Conservation (phyloP, 2,797 vertebrate genomes). For the Anguilla obscura region DNA sequence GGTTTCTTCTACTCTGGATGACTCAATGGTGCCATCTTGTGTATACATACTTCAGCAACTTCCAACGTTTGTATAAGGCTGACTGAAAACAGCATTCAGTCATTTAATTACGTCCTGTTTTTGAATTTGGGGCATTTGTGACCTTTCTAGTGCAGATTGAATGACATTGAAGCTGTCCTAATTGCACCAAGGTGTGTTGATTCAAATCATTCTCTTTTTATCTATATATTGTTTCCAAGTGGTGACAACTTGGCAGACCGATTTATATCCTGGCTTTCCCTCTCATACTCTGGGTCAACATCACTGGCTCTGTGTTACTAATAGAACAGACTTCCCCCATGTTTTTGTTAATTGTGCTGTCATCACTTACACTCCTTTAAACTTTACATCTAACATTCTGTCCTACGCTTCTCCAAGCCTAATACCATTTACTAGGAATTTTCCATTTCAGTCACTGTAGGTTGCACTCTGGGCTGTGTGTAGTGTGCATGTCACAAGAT, state of each 20-base stretch:
- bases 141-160: too few relatives aligned
- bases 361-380: not conserved
- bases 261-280: too few relatives aligned
- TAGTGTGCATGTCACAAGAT: too few relatives aligned
- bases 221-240: not conserved
- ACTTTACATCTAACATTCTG: not conserved
- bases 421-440: not conserved
- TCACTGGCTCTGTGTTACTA: too few relatives aligned
- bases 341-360: not conserved
- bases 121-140: not conserved
- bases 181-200: too few relatives aligned
- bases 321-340: too few relatives aligned
- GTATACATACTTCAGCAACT: not conserved
- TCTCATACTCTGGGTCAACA: too few relatives aligned
- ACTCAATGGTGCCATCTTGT: conserved; percentile 27
- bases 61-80: not conserved
- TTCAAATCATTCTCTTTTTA: too few relatives aligned
- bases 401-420: not conserved
- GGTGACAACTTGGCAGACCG: too few relatives aligned
- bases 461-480: too few relatives aligned
- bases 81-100: not conserved
- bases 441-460: not conserved
- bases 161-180: too few relatives aligned
- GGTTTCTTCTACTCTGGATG: not conserved
- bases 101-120: not conserved